Evolutionary conservation across 2,888 invertebrate genomes (phyloP).

Genomic region (Scaptodrosophila latifasciaeformis): DNA sequence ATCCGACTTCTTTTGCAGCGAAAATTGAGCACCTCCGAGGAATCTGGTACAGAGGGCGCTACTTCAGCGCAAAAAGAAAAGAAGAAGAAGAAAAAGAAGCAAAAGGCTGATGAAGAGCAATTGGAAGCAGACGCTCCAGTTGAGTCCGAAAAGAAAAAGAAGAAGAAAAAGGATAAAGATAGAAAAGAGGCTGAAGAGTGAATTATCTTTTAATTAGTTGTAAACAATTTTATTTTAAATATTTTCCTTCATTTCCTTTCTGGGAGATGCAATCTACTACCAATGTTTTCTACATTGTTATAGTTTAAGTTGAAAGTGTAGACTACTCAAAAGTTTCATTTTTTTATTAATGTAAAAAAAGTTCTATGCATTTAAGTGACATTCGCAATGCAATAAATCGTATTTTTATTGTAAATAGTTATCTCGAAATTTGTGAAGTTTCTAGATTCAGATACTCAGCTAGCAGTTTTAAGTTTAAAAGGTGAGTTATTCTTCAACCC

Average conservation of each 20-base stretch:
- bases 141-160: constrained; percentile 86
- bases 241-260: too few species aligned
- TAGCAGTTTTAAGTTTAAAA: too few species aligned
- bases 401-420: constrained; percentile 51
- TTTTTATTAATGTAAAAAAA: constrained; percentile 42
- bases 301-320: constrained; percentile 23
- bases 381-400: constrained; percentile 61
- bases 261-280: too few species aligned
- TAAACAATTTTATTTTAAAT: background rate
- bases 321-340: constrained; percentile 9
- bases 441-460: too few species aligned
- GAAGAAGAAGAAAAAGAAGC: constrained; percentile 82
- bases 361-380: constrained; percentile 58
- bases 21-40: constrained; percentile 78
- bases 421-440: too few species aligned
- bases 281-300: too few species aligned
- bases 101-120: constrained; percentile 72
- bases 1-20: too few species aligned
- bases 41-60: constrained; percentile 61
- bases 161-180: constrained; percentile 81
- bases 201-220: background rate
- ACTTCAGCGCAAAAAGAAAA: constrained; percentile 70
- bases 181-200: constrained; percentile 74
- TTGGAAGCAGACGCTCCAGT: constrained; percentile 58
- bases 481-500: too few species aligned